phyloP scores from a whole-genome alignment of 1,140 invertebrate genomes.

The Zaprionus lachaisei region DNA sequence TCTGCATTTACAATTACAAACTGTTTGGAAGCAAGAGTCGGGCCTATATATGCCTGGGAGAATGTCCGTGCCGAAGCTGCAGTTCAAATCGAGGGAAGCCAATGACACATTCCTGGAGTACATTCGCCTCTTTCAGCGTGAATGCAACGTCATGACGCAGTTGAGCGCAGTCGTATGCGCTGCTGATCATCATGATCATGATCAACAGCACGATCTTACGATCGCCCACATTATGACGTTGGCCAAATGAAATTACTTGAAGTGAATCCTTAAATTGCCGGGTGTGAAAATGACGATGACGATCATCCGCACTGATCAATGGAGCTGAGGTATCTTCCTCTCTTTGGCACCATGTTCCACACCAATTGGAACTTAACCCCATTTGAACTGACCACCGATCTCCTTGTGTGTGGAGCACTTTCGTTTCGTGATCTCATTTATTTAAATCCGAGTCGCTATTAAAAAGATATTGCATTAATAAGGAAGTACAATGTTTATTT shows the following conservation, averaged over 20 bases:
- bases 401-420: constrained; percentile 4
- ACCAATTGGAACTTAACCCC: background rate
- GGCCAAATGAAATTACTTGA: constrained; percentile 31
- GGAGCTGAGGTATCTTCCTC: background rate
- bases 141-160: constrained; percentile 49
- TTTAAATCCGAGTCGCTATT: constrained; percentile 51
- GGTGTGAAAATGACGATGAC: constrained; percentile 28
- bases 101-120: constrained; percentile 74
- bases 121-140: constrained; percentile 59
- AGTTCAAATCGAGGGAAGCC: constrained; percentile 44
- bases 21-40: background rate
- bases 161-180: constrained; percentile 9
- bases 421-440: constrained; percentile 67
- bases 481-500: constrained; percentile 80
- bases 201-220: background rate
- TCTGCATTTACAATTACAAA: background rate
- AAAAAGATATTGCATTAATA: constrained; percentile 80
- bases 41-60: background rate
- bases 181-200: background rate
- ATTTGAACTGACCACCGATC: background rate
- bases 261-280: constrained; percentile 11
- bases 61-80: constrained; percentile 18
- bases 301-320: constrained; percentile 13
- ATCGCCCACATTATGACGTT: constrained; percentile 21
- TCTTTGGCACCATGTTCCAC: background rate